Percentiles rank a stretch among this genome's conserved stretches.
Evolutionary conservation across 2,113 vertebrate genomes (phyloP).

Genomic region (Crotalus helleri): DNA sequence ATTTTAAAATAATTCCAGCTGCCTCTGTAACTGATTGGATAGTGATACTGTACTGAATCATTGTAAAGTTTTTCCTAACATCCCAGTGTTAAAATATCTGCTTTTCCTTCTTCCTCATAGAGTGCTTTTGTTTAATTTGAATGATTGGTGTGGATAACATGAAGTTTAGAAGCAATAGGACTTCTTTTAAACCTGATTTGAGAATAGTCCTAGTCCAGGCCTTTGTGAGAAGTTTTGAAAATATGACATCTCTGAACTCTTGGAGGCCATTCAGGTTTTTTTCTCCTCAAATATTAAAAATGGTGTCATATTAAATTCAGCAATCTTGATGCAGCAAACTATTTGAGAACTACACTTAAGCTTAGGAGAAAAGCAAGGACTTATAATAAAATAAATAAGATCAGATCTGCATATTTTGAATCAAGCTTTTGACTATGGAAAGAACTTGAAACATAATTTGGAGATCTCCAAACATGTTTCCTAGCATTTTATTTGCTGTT

Average conservation of each 20-base stretch:
- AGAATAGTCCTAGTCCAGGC: background rate
- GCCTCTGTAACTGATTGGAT: background rate
- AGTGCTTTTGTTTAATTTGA: background rate
- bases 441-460: background rate
- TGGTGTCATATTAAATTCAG: background rate
- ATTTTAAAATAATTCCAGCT: background rate
- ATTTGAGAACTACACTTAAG: background rate
- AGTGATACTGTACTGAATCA: background rate
- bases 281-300: background rate
- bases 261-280: background rate
- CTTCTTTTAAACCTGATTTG: background rate
- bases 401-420: background rate
- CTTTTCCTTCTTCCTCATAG: background rate
- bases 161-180: background rate
- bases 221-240: background rate
- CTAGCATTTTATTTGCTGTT: background rate
- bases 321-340: background rate
- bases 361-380: background rate
- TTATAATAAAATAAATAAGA: background rate
- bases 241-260: background rate
- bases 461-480: background rate
- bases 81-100: background rate
- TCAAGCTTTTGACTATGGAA: background rate
- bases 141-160: background rate
- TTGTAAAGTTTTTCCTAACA: background rate